Evolutionary conservation across 2,888 invertebrate species (phyloP), one percentile per base, ranked within the genome.

Genomic region (Pterostichus niger): DNA sequence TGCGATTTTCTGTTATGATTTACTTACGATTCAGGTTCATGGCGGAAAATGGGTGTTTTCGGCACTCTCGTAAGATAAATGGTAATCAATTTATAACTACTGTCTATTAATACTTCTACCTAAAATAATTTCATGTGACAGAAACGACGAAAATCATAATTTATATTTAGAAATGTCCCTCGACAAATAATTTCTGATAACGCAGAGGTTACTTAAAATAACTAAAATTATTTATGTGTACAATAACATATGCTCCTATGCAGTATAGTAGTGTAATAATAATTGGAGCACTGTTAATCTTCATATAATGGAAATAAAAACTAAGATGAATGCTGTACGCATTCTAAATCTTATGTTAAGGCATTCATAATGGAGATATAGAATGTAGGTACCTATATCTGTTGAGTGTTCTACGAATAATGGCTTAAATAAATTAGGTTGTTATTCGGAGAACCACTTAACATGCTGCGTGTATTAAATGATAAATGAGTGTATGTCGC

Each of bases 371-470:
- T 71, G 56, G 17, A 56, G 56, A 17, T 17, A 17, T 10, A 71
- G 13, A 71, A 71, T 71, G 10, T 71, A 24, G 35, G n/a, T 64
- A 59, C 59, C 64, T 64, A 24, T 35, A 35, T 40, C 40, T 40
- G 33, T 44, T 17, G 56, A 71, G 68, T 71, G 68, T 71, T 71
- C 68, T 17, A 44, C 9, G 68, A 71, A 71, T 71, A 71, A 71
- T 71, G 44, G 44, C 68, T 44, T 46, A 71, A 71, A 71, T 71
- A 71, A 71, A 71, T 71, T 46, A 71, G 40, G 15, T 71, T 44
- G 68, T 71, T 71, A 17, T 71, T 71, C 68, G 13, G 10, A 71
- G 68, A 71, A 71, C 13, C 68, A 71, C 68, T 71, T 40, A 15
- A 40, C 44, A 71, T 71, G 24, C 3, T 24, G 24, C 24, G 24